phyloP scores from a whole-genome alignment of 2,888 invertebrate species.

The Noctuana brunneofusca region DNA sequence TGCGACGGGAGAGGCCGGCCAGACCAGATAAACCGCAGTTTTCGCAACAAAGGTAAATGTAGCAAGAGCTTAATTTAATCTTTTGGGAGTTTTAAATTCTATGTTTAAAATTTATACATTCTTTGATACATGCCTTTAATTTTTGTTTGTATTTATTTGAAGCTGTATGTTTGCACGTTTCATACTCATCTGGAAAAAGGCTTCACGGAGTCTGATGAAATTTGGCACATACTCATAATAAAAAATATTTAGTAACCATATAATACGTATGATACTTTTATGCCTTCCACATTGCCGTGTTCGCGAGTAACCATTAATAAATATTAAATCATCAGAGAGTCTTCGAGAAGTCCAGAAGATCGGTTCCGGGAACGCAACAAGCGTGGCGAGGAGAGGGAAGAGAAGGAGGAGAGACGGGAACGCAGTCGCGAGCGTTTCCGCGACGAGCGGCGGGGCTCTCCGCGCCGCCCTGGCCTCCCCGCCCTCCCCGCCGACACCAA shows the following conservation, averaged over 20 bases:
- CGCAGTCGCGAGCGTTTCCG: too few species aligned
- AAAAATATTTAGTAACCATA: too few species aligned
- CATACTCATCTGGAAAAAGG: too few species aligned
- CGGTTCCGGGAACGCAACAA: slow-evolving; percentile 54
- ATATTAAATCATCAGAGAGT: slow-evolving; percentile 45
- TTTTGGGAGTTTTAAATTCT: background rate
- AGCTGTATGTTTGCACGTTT: too few species aligned
- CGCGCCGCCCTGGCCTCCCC: slow-evolving; percentile 31
- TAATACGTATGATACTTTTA: too few species aligned
- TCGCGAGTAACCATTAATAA: background rate
- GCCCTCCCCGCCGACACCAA: slow-evolving; percentile 24
- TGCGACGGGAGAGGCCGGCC: slow-evolving; percentile 58
- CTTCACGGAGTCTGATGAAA: too few species aligned
- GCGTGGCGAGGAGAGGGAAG: slow-evolving; percentile 37
- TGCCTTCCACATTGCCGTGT: background rate
- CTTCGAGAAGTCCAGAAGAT: slow-evolving; percentile 55
- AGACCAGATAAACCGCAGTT: slow-evolving; percentile 53
- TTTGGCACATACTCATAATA: too few species aligned
- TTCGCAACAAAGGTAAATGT: slow-evolving; percentile 41
- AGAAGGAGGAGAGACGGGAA: background rate
- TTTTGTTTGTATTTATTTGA: too few species aligned
- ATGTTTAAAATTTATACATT: too few species aligned
- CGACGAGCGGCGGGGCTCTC: too few species aligned
- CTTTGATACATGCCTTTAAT: too few species aligned
- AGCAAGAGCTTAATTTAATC: background rate